phyloP scores from a whole-genome alignment of 2,797 vertebrate species.

The Odontamblyopus rebecca region DNA sequence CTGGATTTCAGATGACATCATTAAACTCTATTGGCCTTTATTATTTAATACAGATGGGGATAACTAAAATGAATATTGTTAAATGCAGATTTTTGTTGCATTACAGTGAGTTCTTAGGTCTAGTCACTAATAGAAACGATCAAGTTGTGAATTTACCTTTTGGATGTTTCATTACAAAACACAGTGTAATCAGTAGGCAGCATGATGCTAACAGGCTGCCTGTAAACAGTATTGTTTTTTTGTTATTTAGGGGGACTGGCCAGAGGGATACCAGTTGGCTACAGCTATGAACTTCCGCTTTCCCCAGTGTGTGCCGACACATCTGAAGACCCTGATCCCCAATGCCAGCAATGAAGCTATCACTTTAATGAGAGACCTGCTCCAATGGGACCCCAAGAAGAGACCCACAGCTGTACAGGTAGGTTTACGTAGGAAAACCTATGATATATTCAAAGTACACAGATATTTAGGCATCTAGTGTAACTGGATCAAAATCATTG shows the following conservation, averaged over 20 bases:
- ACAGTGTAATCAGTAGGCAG: no score
- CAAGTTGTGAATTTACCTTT: no score
- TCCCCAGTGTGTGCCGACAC: slow-evolving; percentile 93
- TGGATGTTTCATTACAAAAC: no score
- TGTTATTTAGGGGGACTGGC: slow-evolving; percentile 86
- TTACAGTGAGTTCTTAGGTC: no score
- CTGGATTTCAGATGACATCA: no score
- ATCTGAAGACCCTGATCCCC: slow-evolving; percentile 94
- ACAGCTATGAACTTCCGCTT: slow-evolving; percentile 96
- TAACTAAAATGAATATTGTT: no score
- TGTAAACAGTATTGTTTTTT: neutral
- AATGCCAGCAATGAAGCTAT: slow-evolving; percentile 94
- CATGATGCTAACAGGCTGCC: no score
- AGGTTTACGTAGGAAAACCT: neutral
- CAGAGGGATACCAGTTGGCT: slow-evolving; percentile 92
- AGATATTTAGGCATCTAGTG: neutral
- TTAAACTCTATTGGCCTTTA: no score
- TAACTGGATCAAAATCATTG: no score
- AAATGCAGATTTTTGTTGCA: no score
- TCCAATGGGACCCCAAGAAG: slow-evolving; percentile 96
- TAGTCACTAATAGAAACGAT: no score
- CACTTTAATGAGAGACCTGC: slow-evolving; percentile 87
- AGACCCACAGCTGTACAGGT: slow-evolving; percentile 94
- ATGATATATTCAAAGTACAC: neutral
- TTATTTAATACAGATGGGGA: no score